Conservation (phyloP, 2,797 vertebrate genomes). For the Cirrhinus mrigala region DNA sequence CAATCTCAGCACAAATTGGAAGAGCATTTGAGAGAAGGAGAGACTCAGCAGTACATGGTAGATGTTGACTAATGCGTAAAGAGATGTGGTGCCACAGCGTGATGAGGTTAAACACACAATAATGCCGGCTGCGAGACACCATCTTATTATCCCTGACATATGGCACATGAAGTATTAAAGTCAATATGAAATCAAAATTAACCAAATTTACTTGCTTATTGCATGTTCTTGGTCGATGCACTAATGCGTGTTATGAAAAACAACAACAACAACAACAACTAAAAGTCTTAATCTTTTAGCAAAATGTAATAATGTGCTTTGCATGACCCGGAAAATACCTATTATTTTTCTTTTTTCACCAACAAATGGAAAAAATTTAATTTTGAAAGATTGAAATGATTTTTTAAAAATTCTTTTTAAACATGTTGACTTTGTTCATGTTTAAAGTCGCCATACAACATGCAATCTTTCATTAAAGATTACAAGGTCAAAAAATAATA, state of each 20-base stretch:
- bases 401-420: no score
- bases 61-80: slow-evolving; percentile 65
- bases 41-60: slow-evolving; percentile 73
- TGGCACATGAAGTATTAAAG: not conserved
- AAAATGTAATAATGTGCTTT: no score
- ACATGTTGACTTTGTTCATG: no score
- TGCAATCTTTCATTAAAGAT: not conserved
- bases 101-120: slow-evolving; percentile 41
- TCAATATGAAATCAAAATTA: not conserved
- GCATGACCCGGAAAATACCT: no score
- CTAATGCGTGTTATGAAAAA: not conserved
- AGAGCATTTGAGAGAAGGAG: slow-evolving; percentile 76
- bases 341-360: not conserved
- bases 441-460: no score
- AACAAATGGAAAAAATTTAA: not conserved
- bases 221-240: not conserved
- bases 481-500: not conserved
- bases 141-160: not conserved
- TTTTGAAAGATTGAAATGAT: no score
- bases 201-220: not conserved
- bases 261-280: not conserved
- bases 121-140: not conserved
- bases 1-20: slow-evolving; percentile 76
- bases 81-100: slow-evolving; percentile 64
- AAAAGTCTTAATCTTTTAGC: no score